Evolutionary conservation across 2,888 invertebrate species (phyloP), one percentile per base, ranked within the genome.

Genomic region (Hedychridium roseum): DNA sequence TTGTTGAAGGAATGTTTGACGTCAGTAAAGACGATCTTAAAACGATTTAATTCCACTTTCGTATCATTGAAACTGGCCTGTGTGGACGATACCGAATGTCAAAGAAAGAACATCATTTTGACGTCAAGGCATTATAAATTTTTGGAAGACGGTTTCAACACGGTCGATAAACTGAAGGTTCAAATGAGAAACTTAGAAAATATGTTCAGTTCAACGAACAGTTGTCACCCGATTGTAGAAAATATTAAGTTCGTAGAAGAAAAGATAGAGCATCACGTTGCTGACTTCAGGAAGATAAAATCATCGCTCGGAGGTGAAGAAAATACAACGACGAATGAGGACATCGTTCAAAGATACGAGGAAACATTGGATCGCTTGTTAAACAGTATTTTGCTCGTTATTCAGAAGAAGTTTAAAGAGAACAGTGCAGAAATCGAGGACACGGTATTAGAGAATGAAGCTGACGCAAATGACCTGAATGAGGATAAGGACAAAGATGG

Each of bases 391-490:
- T 76, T 88, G 9, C 59, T 86, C 6, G 80, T 82, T 0, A 76
- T 88, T 46, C 87, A 88, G 69, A 83, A 82, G 56, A 78, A 86
- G 16, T 84, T 82, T 54, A 86, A 87, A 66, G 81, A 82, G 50
- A 79, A 81, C 65, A 63, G 69, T 11, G 52, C 54, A 28, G 51
- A 14, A 30, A 50, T 6, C 46, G 56, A 43, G 55, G 62, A 39
- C 17, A 6, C 17, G 17, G 1, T 15, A 27, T 6, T 23, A 16
- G 64, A 79, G 69, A 46, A 75, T 74, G 80, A 66, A 78, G 43
- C 66, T 79, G 12, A 70, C 73, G 5, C 70, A 78, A 39, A 81
- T 79, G 52, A 58, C 17, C 66, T 77, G 3, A 64, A 58, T 46
- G 70, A 68, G 15, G 80, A 82, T 2, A 60, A 53, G 41, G 71